Conservation (phyloP, 2,113 vertebrate species). For the Ochotona princeps region DNA sequence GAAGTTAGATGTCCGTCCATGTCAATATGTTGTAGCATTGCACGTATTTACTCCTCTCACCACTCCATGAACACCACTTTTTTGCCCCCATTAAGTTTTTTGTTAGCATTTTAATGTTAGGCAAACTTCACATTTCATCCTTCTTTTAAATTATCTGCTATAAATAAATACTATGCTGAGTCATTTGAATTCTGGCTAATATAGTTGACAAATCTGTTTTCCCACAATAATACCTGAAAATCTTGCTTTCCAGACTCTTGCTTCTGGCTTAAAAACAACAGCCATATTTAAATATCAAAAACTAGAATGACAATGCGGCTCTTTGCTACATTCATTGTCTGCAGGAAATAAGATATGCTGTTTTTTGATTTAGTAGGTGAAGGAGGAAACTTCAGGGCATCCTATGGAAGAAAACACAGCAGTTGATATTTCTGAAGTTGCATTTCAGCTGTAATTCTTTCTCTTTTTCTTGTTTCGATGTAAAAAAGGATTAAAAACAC, state of each 20-base stretch:
- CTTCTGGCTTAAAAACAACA: constrained; percentile 2
- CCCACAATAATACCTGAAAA: background rate
- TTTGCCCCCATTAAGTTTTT: background rate
- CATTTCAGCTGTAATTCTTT: background rate
- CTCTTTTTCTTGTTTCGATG: background rate
- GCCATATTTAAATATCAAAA: background rate
- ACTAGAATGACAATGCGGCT: background rate
- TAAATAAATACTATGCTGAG: constrained; percentile 32
- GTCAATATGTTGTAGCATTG: background rate
- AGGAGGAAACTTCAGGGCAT: background rate
- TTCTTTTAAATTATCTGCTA: constrained; percentile 29
- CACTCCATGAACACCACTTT: background rate
- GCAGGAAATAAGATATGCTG: background rate
- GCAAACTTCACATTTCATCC: background rate
- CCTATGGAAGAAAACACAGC: background rate
- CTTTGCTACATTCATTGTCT: background rate
- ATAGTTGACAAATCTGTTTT: background rate
- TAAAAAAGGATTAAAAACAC: background rate
- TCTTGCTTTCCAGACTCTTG: background rate
- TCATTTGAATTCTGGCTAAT: background rate
- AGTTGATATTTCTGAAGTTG: constrained; percentile 29
- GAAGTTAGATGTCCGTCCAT: background rate
- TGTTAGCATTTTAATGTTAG: background rate
- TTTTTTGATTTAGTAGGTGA: background rate
- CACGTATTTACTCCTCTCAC: background rate